Evolutionary conservation across 2,888 invertebrate species (phyloP).

Genomic region (Caenorhabditis zanzibari): DNA sequence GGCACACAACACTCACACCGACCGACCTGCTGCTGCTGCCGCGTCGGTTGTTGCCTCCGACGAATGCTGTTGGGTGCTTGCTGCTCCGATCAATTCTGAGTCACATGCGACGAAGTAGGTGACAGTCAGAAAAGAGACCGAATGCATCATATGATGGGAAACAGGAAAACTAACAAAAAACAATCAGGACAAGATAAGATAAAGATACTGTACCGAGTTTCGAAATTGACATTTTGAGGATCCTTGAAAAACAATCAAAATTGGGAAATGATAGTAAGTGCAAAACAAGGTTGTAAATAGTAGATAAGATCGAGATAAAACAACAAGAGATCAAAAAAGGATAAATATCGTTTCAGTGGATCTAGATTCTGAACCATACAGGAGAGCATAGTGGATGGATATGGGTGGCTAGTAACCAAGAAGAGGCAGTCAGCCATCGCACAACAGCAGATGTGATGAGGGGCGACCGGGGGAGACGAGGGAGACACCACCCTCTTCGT

Average conservation of each 20-base stretch:
- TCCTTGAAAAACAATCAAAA: not conserved
- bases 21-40: conserved; percentile 47
- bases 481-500: conserved; percentile 49
- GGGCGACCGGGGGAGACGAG: conserved; percentile 33
- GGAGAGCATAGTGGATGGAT: conserved; percentile 15
- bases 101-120: conserved; percentile 37
- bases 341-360: not conserved
- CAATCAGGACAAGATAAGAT: not conserved
- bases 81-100: conserved; percentile 51
- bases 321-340: not conserved
- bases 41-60: conserved; percentile 49
- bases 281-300: not conserved
- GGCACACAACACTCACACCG: conserved; percentile 58
- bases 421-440: conserved; percentile 50
- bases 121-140: not conserved
- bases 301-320: no score
- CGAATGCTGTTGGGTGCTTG: conserved; percentile 38
- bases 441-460: conserved; percentile 51
- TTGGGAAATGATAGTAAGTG: not conserved
- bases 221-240: not conserved
- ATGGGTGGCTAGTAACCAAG: conserved; percentile 27
- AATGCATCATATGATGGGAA: not conserved
- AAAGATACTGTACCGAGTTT: not conserved
- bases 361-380: not conserved
- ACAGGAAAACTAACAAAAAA: not conserved